These are phyloP conservation scores for Phengaris alcon DNA, from an alignment of 2,888 invertebrate species.

Conservation along the genomic window DNA sequence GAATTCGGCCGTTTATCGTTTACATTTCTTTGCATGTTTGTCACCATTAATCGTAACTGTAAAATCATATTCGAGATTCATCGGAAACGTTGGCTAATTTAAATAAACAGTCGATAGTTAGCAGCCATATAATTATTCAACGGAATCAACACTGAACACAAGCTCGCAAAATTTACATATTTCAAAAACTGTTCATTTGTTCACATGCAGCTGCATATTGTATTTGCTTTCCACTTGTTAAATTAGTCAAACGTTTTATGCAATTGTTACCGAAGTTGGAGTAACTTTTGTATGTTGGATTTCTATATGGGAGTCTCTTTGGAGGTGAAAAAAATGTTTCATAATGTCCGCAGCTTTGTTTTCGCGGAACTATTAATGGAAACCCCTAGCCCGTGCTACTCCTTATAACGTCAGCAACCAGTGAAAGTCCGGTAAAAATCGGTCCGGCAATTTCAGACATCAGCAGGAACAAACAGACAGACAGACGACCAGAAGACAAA, in stretches of 20 bases:
- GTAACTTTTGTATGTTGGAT: neutral
- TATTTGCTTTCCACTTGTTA: constrained; percentile 14
- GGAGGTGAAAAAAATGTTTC: neutral
- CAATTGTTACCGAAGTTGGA: neutral
- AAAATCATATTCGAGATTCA: neutral
- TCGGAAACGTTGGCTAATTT: constrained; percentile 2
- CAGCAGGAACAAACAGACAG: no score
- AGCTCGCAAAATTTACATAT: constrained; percentile 14
- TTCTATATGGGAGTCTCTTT: neutral
- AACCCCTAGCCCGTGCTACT: no score
- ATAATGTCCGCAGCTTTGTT: no score
- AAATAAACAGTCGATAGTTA: constrained; percentile 26
- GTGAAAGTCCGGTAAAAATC: no score
- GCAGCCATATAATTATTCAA: constrained; percentile 12
- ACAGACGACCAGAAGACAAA: no score
- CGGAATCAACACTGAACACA: constrained; percentile 4
- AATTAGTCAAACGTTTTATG: constrained; percentile 11
- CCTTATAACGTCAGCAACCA: no score
- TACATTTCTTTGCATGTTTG: no score
- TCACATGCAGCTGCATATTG: neutral
- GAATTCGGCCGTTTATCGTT: no score
- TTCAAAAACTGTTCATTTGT: constrained; percentile 23
- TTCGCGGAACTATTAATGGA: no score
- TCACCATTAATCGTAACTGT: neutral
- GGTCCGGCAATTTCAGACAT: no score